Evolutionary conservation across 2,113 vertebrate genomes (phyloP).

Genomic region (Sebastes fasciatus): DNA sequence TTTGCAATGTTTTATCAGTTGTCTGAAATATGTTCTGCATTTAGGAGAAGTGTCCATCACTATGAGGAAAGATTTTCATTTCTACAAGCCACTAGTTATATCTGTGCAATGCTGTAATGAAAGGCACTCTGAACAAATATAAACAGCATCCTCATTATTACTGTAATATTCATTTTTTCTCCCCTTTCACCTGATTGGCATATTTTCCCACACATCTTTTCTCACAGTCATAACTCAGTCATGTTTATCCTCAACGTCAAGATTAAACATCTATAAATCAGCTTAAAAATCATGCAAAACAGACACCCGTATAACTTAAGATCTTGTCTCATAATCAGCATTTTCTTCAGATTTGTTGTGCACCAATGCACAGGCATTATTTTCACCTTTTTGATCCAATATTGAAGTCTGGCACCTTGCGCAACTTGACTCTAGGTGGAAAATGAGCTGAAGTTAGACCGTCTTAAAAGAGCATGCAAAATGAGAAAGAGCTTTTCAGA

Average conservation of each 20-base stretch:
- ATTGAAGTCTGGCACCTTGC: neutral
- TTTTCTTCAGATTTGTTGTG: neutral
- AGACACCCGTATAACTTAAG: neutral
- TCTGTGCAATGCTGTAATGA: neutral
- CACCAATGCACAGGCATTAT: neutral
- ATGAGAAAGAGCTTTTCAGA: neutral
- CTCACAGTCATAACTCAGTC: neutral
- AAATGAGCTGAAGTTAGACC: neutral
- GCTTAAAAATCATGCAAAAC: slow-evolving; percentile 8
- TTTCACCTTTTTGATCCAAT: neutral
- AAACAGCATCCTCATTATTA: neutral
- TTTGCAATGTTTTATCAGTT: neutral
- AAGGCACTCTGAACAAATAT: neutral
- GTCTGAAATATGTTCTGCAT: neutral
- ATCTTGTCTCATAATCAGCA: neutral
- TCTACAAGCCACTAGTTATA: neutral
- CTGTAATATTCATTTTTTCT: neutral
- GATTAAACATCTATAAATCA: neutral
- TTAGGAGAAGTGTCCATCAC: neutral
- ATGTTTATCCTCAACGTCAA: neutral
- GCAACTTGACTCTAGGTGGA: neutral
- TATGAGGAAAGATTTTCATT: neutral
- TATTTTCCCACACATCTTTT: neutral
- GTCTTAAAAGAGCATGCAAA: neutral
- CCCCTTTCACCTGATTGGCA: neutral